Conservation (phyloP, 2,888 invertebrate species). For the Brachycybe producta region DNA sequence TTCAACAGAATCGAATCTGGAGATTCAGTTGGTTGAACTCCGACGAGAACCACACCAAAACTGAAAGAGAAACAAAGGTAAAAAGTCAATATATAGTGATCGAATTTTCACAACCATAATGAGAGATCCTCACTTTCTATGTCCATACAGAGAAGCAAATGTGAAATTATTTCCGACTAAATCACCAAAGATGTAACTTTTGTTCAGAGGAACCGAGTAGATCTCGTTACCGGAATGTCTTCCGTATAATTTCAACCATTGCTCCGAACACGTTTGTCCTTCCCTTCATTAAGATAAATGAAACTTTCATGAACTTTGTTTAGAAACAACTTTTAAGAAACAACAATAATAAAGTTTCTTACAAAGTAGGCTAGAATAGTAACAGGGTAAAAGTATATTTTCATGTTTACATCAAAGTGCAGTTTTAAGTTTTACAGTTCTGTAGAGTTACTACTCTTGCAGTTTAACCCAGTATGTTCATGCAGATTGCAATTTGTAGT, state of each 20-base stretch:
- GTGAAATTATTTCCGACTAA: conserved; percentile 98
- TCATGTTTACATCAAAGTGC: no score
- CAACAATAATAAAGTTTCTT: neutral
- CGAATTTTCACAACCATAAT: neutral
- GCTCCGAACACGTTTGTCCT: conserved; percentile 85
- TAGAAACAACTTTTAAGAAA: neutral
- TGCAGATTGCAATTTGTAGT: no score
- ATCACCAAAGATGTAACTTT: conserved; percentile 93
- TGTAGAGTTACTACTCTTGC: no score
- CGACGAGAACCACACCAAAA: conserved; percentile 91
- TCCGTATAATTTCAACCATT: conserved; percentile 97
- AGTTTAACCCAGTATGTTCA: no score
- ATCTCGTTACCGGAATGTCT: conserved; percentile 98
- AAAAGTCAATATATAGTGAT: no score
- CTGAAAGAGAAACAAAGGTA: conserved; percentile 37
- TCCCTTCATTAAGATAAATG: conserved; percentile 48
- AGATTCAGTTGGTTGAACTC: conserved; percentile 80
- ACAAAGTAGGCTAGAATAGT: no score
- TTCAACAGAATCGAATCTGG: conserved; percentile 81
- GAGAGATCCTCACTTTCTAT: conserved; percentile 61
- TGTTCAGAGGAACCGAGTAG: conserved; percentile 87
- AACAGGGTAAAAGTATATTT: no score
- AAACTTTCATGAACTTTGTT: neutral
- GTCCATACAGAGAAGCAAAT: conserved; percentile 96
- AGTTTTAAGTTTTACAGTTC: no score